Percentiles rank a stretch among this genome's conserved stretches.
These are phyloP conservation scores for Luscinia megarhynchos DNA, from an alignment of 2,797 vertebrate genomes.

Conservation along the genomic window DNA sequence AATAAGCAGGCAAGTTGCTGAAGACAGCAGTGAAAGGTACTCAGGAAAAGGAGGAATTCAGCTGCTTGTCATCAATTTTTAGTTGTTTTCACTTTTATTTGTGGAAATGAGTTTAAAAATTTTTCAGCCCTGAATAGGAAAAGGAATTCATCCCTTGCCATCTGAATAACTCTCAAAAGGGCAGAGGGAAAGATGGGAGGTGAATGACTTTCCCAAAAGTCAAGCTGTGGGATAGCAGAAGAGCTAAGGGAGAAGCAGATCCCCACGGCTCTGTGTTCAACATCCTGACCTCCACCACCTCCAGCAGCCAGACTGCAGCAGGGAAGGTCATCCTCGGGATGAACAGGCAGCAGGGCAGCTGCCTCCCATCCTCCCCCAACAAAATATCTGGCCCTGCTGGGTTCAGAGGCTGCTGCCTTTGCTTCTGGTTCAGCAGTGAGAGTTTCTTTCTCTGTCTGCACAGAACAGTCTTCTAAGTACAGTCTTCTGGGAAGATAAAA, in stretches of 20 bases:
- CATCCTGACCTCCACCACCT: neutral
- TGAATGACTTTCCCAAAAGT: neutral
- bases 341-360: neutral
- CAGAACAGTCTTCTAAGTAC: neutral
- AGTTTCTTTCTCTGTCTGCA: neutral
- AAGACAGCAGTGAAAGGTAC: neutral
- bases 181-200: neutral
- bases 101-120: neutral
- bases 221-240: neutral
- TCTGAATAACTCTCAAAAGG: neutral
- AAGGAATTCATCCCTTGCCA: neutral
- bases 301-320: neutral
- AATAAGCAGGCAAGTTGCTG: neutral
- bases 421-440: neutral
- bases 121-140: neutral
- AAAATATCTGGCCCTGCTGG: neutral
- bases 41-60: neutral
- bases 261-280: rapidly evolving
- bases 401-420: neutral
- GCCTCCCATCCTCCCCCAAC: neutral
- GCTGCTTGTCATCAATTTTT: neutral
- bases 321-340: neutral
- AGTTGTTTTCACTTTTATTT: neutral
- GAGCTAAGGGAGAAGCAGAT: neutral
- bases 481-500: slow-evolving; percentile 2